phyloP scores from a whole-genome alignment of 2,797 vertebrate species.

The Myotis vivesi region DNA sequence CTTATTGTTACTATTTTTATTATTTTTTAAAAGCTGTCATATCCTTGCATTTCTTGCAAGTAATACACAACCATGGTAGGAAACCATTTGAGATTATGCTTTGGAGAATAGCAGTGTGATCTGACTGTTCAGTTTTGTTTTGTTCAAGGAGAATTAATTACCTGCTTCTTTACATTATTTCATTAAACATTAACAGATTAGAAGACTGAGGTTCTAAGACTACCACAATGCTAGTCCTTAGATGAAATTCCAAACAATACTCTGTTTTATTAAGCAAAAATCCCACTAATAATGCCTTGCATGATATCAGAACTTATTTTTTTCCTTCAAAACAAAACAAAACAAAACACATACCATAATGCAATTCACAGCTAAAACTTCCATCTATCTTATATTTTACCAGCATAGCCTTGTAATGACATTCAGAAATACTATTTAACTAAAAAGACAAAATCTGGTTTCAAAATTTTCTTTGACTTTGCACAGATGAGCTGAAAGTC shows the following conservation, averaged over 20 bases:
- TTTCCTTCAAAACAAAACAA: conserved; percentile 19
- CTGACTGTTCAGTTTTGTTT: conserved; percentile 52
- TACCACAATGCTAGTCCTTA: conserved; percentile 50
- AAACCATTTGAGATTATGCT: conserved; percentile 29
- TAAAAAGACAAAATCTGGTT: conserved; percentile 52
- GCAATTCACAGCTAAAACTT: conserved; percentile 9
- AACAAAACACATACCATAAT: conserved; percentile 26
- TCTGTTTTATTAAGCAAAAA: background rate
- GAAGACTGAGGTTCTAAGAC: conserved; percentile 63
- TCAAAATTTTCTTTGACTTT: conserved; percentile 57
- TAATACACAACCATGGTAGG: conserved; percentile 38
- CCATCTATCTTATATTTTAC: background rate
- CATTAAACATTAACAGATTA: conserved; percentile 4
- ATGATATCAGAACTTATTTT: conserved; percentile 8
- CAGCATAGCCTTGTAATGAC: background rate
- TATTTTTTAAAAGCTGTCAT: conserved; percentile 44
- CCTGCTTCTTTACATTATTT: conserved; percentile 38
- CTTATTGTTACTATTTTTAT: background rate
- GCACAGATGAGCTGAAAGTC: conserved; percentile 54
- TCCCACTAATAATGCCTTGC: conserved; percentile 23
- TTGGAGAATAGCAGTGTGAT: conserved; percentile 40
- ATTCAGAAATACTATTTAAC: conserved; percentile 37
- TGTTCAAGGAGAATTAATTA: conserved; percentile 57
- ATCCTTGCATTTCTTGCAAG: conserved; percentile 19
- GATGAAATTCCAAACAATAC: conserved; percentile 58